Conservation (phyloP, 2,888 invertebrate genomes). For the Odontocerum albicorne region DNA sequence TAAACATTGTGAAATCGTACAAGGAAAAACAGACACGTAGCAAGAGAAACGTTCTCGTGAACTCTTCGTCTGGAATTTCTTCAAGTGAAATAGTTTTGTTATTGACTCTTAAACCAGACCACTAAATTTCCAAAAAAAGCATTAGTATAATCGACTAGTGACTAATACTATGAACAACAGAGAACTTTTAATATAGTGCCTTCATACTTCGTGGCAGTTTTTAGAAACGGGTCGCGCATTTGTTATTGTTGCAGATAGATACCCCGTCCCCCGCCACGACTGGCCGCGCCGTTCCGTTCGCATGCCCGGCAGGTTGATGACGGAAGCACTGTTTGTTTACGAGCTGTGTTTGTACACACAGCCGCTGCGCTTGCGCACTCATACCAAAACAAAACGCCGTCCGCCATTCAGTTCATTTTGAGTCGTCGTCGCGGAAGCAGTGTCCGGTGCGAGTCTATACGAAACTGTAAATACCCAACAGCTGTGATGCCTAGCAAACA, state of each 20-base stretch:
- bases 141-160: too few relatives aligned
- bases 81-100: too few relatives aligned
- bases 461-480: conserved; percentile 5
- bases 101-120: too few relatives aligned
- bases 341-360: conserved; percentile 33
- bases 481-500: conserved; percentile 32
- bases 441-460: conserved; percentile 12
- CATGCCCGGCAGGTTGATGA: conserved; percentile 19
- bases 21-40: too few relatives aligned
- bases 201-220: neutral
- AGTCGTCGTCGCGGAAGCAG: conserved; percentile 12
- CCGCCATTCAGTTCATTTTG: conserved; percentile 28
- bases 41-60: too few relatives aligned
- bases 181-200: neutral
- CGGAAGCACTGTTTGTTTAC: conserved; percentile 36
- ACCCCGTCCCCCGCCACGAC: neutral
- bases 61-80: too few relatives aligned
- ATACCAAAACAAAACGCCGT: conserved; percentile 28
- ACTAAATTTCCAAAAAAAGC: too few relatives aligned
- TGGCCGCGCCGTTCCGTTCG: neutral
- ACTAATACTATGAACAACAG: too few relatives aligned
- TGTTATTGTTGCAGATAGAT: conserved; percentile 2
- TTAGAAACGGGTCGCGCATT: neutral
- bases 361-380: conserved; percentile 28
- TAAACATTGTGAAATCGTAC: too few relatives aligned